A percentile compares a stretch with the other conserved stretches of the same genome.
These are phyloP conservation scores for Phengaris arion DNA, from an alignment of 2,888 invertebrate genomes.

Conservation along the genomic window DNA sequence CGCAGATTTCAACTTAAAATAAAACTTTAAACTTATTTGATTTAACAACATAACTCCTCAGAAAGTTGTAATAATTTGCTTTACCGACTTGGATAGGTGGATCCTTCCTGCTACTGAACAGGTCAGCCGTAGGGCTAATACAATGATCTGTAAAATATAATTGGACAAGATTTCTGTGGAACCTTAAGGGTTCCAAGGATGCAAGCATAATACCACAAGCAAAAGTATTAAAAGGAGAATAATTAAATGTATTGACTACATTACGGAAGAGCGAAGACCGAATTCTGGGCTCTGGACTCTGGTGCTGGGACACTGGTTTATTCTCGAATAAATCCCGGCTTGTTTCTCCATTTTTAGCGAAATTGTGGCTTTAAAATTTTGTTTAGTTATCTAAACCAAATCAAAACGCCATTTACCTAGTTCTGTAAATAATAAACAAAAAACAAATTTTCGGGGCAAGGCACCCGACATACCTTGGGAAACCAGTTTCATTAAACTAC, in stretches of 20 bases:
- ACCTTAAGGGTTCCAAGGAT: slow-evolving; percentile 1
- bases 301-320: neutral
- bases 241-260: neutral
- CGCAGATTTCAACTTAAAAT: slow-evolving; percentile 11
- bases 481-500: slow-evolving; percentile 1
- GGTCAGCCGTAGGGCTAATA: neutral
- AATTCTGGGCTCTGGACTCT: neutral
- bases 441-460: neutral
- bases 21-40: neutral
- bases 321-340: neutral
- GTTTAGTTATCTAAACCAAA: neutral
- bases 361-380: neutral
- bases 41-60: neutral
- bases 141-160: slow-evolving; percentile 8
- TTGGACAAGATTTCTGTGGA: slow-evolving; percentile 5
- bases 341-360: neutral
- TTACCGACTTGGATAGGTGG: neutral
- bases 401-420: slow-evolving; percentile 4
- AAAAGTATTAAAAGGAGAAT: neutral
- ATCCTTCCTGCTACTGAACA: neutral
- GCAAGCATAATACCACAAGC: slow-evolving; percentile 1
- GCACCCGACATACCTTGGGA: neutral
- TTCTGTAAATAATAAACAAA: slow-evolving; percentile 19
- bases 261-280: neutral
- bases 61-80: neutral